Evolutionary conservation across 1,140 invertebrate species (phyloP), one percentile per base, ranked within the genome.

Genomic region (Polypedilum vanderplanki): DNA sequence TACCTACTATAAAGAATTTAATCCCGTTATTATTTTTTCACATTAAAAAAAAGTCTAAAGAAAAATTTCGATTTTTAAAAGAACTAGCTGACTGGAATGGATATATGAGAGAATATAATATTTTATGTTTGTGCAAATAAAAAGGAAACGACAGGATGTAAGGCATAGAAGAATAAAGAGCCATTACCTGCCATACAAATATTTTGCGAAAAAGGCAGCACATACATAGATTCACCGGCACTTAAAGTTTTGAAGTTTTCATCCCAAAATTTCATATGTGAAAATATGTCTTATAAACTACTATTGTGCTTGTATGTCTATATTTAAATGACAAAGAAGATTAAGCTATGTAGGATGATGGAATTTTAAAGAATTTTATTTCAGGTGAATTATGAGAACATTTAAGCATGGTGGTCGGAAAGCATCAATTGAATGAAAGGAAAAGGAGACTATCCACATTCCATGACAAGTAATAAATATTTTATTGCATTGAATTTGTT

Each of bases 351-450:
- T 57, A 57, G 46, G 46, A 57, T 57, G 46, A n/a, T 57, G 46
- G 46, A 57, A 57, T 8, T 57, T 57, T 57, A 57, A 57, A 5
- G 46, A 57, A 57, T 57, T 12, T 57, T 57, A 5, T 57, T 57
- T 57, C 46, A 57, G 46, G 46, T 57, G 46, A 57, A 57, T 57
- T 57, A 57, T 57, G 46, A 57, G 46, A 57, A 57, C 46, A 57
- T 57, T 57, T 57, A 3, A n/a, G 12, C 46, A 57, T 12, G 46
- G 46, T 57, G 46, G 46, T 57, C 46, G 46, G 46, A 5, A 57
- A 57, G 46, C 46, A 57, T 57, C 46, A 57, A 57, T 57, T 57
- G 46, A 57, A 57, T n/a, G 4, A 57, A 57, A 57, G 46, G 15
- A n/a, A 57, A 57, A 57, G 46, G 46, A 57, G 46, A 57, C 4